Evolutionary conservation across 2,888 invertebrate species (phyloP), one percentile per base, ranked within the genome.

Genomic region (Drosophila quasianomalipes): DNA sequence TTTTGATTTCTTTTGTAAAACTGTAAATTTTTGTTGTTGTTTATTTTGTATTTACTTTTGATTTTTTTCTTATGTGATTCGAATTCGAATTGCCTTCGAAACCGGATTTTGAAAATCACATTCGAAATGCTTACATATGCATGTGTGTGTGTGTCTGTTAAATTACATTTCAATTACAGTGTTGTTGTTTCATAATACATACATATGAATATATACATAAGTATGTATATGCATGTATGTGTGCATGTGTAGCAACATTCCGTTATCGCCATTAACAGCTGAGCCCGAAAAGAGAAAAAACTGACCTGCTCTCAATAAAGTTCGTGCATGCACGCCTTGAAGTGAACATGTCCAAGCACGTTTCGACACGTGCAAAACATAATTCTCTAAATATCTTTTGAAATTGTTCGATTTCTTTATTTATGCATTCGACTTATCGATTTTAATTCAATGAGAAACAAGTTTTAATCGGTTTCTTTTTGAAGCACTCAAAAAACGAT

Each of bases 21-120:
- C 49, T 64, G 70, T 64, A 64, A 28, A 52, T 62, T 33, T 41
- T 57, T 72, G 73, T 51, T 77, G 75, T 69, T 81, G 55, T 37
- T 55, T 65, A 68, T 70, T 39, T 71, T 71, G 35, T 70, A 67
- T 69, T 62, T 58, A 64, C 61, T 73, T 58, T 52, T 70, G n/a
- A 41, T 76, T 61, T 39, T 58, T 65, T 53, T 31, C 52, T 62
- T 19, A 69, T 77, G 61, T 64, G 82, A 58, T 74, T 81, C 69
- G 67, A 71, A 76, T 85, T 85, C 80, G 78, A 47, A 85, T 85
- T 88, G 74, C 76, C 64, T 76, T 85, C 74, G 75, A 85, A 85
- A 85, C 85, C 88, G 88, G 85, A 85, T 85, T 85, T 85, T 44
- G n/a, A 72, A 86, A 78, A 80, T 70, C 41, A 47, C 37, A 57